phyloP scores from a whole-genome alignment of 2,797 vertebrate genomes.

The Hemibagrus guttatus region DNA sequence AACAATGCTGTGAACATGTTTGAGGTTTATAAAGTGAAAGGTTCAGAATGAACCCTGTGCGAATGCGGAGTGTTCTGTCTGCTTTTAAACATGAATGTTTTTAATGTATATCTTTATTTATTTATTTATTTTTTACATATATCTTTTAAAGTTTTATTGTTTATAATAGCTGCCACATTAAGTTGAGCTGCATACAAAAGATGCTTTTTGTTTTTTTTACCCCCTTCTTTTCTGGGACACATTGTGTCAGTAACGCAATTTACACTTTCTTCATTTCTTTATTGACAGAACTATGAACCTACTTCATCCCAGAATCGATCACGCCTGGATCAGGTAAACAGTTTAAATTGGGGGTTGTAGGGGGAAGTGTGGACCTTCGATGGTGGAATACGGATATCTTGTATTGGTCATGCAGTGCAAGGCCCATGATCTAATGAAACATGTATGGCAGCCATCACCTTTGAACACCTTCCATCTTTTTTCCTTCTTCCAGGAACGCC shows the following conservation, averaged over 20 bases:
- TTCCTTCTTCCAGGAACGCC: conserved; percentile 81
- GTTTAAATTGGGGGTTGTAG: conserved; percentile 1
- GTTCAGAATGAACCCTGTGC: not conserved
- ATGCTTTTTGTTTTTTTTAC: not conserved
- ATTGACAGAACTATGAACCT: conserved; percentile 76
- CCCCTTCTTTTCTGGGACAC: not conserved
- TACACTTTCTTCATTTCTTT: conserved; percentile 34
- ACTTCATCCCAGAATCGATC: conserved; percentile 75
- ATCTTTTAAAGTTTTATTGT: not conserved
- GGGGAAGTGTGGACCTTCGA: not conserved
- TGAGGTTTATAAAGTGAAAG: not conserved
- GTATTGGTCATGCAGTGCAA: conserved; percentile 8
- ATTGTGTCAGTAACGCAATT: conserved; percentile 14
- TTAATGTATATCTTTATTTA: not conserved
- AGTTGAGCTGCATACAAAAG: not conserved
- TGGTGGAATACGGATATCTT: conserved; percentile 8
- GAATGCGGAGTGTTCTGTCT: not conserved
- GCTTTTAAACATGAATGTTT: not conserved
- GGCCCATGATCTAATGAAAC: conserved; percentile 13
- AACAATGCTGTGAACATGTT: not conserved
- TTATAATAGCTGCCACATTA: not conserved
- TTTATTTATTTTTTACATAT: not conserved
- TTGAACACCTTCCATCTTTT: conserved; percentile 30
- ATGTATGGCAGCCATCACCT: conserved; percentile 7
- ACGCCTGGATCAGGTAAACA: conserved; percentile 77